Conservation (phyloP, 2,113 vertebrate genomes). For the Corvus cornix region DNA sequence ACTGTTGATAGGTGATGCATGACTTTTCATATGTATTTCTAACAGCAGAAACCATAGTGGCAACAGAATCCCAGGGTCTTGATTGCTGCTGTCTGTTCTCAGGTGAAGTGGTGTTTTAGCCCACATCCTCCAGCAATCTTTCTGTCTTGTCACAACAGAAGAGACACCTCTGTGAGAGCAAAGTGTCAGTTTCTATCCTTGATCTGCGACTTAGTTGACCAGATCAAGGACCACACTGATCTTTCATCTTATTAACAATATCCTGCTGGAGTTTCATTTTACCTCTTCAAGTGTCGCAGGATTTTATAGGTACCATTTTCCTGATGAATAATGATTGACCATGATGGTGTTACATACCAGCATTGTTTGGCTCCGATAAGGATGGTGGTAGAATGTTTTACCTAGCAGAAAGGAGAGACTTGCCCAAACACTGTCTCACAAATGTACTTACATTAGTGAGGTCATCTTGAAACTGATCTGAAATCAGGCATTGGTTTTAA, state of each 20-base stretch:
- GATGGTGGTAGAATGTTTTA: conserved; percentile 44
- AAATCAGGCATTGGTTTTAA: conserved; percentile 25
- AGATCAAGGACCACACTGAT: background rate
- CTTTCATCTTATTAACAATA: background rate
- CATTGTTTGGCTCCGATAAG: conserved; percentile 18
- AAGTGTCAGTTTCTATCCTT: background rate
- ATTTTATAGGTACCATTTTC: background rate
- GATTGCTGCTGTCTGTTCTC: background rate
- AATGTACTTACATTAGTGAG: conserved; percentile 40
- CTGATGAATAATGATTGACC: conserved; percentile 6
- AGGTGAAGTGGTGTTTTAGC: background rate
- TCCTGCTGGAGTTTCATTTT: background rate
- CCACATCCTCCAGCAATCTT: background rate
- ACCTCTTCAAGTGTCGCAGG: background rate
- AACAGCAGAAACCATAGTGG: background rate
- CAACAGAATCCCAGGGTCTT: background rate
- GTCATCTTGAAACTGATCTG: conserved; percentile 56
- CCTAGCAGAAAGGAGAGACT: conserved; percentile 40
- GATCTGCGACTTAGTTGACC: background rate
- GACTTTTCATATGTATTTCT: background rate
- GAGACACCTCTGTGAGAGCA: background rate
- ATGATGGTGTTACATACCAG: background rate
- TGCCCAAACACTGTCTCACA: conserved; percentile 1
- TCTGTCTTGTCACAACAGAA: background rate
- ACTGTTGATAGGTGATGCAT: background rate